Conservation (phyloP, 1,140 invertebrate species). For the Drosophila nannoptera region DNA sequence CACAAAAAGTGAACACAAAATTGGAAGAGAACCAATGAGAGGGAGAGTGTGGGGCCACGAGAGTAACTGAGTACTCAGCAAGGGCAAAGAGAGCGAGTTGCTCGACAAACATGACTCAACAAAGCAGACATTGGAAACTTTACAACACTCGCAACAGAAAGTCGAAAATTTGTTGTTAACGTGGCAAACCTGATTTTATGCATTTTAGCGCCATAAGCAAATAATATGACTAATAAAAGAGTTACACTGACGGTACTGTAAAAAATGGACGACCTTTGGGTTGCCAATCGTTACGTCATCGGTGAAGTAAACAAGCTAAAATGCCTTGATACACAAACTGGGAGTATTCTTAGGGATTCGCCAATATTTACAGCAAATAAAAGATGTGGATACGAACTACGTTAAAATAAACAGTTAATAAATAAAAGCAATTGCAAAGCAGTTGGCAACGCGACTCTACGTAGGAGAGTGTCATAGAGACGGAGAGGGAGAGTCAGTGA, state of each 20-base stretch:
- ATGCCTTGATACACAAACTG: background rate
- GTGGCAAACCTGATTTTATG: slow-evolving; percentile 21
- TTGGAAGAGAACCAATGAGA: background rate
- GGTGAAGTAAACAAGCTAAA: slow-evolving; percentile 29
- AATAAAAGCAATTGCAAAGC: slow-evolving; percentile 22
- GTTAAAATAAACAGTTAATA: slow-evolving; percentile 38
- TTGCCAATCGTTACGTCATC: slow-evolving; percentile 35
- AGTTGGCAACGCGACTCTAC: slow-evolving; percentile 41
- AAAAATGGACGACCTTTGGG: background rate
- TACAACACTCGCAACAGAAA: slow-evolving; percentile 5
- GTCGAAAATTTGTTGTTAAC: slow-evolving; percentile 20
- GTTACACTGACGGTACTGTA: slow-evolving; percentile 7
- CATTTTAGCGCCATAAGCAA: background rate
- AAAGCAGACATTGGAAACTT: slow-evolving; percentile 16
- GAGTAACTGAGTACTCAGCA: background rate
- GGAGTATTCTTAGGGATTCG: slow-evolving; percentile 4
- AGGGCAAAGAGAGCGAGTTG: slow-evolving; percentile 16
- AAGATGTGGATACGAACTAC: background rate
- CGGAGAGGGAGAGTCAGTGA: background rate
- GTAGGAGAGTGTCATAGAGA: slow-evolving; percentile 9
- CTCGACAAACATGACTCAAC: slow-evolving; percentile 23
- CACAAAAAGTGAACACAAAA: slow-evolving; percentile 17
- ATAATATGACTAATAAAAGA: slow-evolving; percentile 12
- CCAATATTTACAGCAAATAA: background rate
- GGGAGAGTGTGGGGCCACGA: background rate